Evolutionary conservation across 1,140 invertebrate genomes (phyloP).

Genomic region (Carcinoscorpius rotundicauda): DNA sequence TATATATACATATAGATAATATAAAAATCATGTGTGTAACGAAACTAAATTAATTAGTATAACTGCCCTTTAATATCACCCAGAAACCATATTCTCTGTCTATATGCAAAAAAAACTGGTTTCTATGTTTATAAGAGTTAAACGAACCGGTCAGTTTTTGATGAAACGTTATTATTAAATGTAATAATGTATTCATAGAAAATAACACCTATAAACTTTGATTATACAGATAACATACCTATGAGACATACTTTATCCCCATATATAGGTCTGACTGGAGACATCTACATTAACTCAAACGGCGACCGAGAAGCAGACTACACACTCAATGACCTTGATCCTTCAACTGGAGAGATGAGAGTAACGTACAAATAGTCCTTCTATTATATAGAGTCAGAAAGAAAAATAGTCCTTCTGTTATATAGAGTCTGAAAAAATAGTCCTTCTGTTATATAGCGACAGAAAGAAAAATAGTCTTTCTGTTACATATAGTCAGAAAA

Average conservation of each 20-base stretch:
- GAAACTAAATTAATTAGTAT: no score
- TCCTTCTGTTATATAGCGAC: slow-evolving; percentile 30
- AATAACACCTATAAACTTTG: slow-evolving; percentile 4
- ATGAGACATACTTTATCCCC: no score
- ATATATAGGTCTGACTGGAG: slow-evolving; percentile 56
- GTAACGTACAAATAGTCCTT: slow-evolving; percentile 28
- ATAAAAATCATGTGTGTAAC: no score
- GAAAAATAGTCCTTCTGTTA: background rate
- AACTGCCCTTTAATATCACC: no score
- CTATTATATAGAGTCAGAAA: slow-evolving; percentile 30
- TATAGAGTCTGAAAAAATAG: no score
- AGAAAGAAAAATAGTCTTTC: background rate
- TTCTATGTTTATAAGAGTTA: no score
- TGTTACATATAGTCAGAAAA: no score
- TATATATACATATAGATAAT: no score
- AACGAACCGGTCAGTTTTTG: slow-evolving; percentile 5
- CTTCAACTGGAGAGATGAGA: slow-evolving; percentile 59
- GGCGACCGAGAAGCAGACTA: slow-evolving; percentile 76
- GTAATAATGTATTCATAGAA: background rate
- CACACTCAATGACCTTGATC: slow-evolving; percentile 66
- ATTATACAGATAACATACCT: slow-evolving; percentile 1
- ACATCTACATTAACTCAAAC: slow-evolving; percentile 69
- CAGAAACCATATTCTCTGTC: no score
- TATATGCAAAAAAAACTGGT: no score
- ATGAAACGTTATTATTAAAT: background rate